Evolutionary conservation across 2,797 vertebrate species (phyloP).

Genomic region (Fratercula arctica): DNA sequence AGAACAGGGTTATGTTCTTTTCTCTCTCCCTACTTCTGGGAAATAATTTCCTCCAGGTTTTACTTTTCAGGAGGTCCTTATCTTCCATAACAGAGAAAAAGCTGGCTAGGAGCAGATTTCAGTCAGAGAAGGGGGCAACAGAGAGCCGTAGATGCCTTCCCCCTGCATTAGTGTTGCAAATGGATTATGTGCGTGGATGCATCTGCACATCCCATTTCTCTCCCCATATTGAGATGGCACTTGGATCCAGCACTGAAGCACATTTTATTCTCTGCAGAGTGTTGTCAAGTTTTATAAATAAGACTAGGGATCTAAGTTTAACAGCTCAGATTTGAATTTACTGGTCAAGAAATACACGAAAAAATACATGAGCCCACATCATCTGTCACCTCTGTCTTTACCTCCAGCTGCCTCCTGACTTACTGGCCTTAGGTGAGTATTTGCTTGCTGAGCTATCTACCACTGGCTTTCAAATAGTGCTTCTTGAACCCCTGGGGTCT

Average conservation of each 20-base stretch:
- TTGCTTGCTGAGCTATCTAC: background rate
- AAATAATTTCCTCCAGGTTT: background rate
- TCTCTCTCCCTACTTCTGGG: background rate
- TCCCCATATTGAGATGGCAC: background rate
- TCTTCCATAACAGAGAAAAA: background rate
- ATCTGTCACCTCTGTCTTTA: background rate
- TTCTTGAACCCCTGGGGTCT: background rate
- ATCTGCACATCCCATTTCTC: background rate
- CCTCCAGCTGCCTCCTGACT: background rate
- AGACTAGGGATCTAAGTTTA: background rate
- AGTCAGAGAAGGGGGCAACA: background rate
- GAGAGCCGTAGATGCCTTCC: background rate
- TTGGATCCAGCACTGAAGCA: background rate
- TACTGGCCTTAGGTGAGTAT: background rate
- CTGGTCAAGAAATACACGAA: background rate
- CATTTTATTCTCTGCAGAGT: background rate
- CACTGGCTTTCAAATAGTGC: background rate
- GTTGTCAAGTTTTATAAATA: background rate
- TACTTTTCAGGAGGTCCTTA: background rate
- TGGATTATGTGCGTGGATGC: background rate
- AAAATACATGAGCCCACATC: background rate
- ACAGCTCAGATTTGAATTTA: background rate
- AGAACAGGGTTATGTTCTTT: rapidly evolving
- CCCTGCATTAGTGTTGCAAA: background rate
- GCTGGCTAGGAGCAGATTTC: background rate